Evolutionary conservation across 2,113 vertebrate species (phyloP), one percentile per base, ranked within the genome.

Genomic region (Lepisosteus osseus): DNA sequence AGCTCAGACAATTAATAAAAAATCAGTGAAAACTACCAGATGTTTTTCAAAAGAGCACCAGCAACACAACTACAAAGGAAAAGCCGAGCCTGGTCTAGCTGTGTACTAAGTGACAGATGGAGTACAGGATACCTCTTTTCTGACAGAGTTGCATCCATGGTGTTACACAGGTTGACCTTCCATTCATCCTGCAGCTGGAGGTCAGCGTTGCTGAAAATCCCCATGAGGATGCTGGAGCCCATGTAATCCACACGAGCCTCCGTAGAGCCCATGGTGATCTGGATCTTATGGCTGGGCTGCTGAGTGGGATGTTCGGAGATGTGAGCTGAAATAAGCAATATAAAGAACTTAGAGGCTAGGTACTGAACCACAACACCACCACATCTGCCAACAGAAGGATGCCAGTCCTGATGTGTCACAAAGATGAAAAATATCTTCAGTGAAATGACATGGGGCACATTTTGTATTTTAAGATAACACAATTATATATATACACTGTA

Each of bases 191-290:
- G 95, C 29, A 99, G 93, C 83, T 96, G 94, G 70, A 99, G 94
- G 78, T 98, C 95, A 2, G 97, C 97, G 44, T 99, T 99, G 84
- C 97, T 99, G 86, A 99, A 99, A 73, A 99, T 93, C 0, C 97
- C 97, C 97, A 99, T 99, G 67, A 99, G 88, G 83, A 99, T 99
- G 78, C 97, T 99, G 76, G 97, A 97, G 61, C 97, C 97, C 97
- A 99, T 99, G 76, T 99, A 99, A 84, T 99, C 97, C 77, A 99
- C 94, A 6, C 97, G 94, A 1, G 96, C 95, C 87, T 99, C 97
- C 3, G 97, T 99, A n/a, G 97, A 99, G 69, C 97, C 97, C 97
- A 99, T 95, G 5, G 97, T 99, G 85, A 98, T 96, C 82, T 98
- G 95, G 82, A 99, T 97, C 89, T 98, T 98, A 76, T 99, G 97